Conservation (phyloP, 2,797 vertebrate genomes). For the Anas bernieri region DNA sequence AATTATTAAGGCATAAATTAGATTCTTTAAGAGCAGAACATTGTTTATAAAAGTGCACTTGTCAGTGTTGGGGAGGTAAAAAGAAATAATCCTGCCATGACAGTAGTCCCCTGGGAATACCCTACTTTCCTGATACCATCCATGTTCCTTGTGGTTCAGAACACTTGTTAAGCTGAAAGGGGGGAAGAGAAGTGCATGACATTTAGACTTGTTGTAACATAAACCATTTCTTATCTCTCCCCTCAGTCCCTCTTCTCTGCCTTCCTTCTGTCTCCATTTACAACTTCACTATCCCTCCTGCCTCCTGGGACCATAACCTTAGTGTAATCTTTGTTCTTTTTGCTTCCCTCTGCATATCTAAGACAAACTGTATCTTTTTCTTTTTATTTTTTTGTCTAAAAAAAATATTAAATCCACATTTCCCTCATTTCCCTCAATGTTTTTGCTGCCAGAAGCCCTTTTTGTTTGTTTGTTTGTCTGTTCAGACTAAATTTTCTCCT, state of each 20-base stretch:
- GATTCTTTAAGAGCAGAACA: neutral
- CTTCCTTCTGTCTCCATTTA: slow-evolving; percentile 53
- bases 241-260: slow-evolving; percentile 19
- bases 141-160: slow-evolving; percentile 50
- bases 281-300: slow-evolving; percentile 41
- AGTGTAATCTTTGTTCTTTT: slow-evolving; percentile 31
- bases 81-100: slow-evolving; percentile 1
- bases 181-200: slow-evolving; percentile 35
- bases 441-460: neutral
- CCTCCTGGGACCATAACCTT: slow-evolving; percentile 53
- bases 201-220: slow-evolving; percentile 60
- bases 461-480: neutral
- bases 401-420: neutral
- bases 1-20: slow-evolving; percentile 31
- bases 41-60: neutral
- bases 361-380: neutral
- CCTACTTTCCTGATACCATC: slow-evolving; percentile 43
- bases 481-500: neutral
- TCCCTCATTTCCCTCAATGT: neutral
- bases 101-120: neutral
- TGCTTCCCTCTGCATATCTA: slow-evolving; percentile 27
- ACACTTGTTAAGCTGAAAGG: slow-evolving; percentile 54
- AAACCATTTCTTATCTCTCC: slow-evolving; percentile 66
- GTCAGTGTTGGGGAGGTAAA: neutral
- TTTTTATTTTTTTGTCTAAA: too few relatives aligned